These are phyloP conservation scores for Craniophora ligustri DNA, from an alignment of 2,888 invertebrate species.

Conservation along the genomic window DNA sequence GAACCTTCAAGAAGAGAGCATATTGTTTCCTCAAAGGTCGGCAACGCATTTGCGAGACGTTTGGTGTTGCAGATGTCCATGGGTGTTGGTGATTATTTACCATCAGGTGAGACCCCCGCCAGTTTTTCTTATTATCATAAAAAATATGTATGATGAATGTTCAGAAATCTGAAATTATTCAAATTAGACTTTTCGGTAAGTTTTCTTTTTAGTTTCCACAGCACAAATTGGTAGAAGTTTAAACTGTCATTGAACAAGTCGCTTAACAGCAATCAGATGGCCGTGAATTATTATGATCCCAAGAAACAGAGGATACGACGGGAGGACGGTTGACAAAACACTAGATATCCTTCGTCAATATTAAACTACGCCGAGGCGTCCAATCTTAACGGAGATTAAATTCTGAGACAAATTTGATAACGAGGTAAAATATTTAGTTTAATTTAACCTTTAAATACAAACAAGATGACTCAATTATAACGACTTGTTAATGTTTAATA, in stretches of 20 bases:
- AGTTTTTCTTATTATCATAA: too few relatives aligned
- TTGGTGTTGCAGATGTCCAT: too few relatives aligned
- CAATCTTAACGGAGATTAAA: conserved; percentile 34
- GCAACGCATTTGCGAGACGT: too few relatives aligned
- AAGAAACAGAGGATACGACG: conserved; percentile 17
- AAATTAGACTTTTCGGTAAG: too few relatives aligned
- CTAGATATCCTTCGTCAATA: conserved; percentile 49
- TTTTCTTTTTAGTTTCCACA: too few relatives aligned
- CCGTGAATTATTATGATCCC: conserved; percentile 54
- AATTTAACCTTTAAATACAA: conserved; percentile 7
- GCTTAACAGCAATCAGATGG: conserved; percentile 34
- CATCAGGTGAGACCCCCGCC: too few relatives aligned
- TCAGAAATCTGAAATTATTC: too few relatives aligned
- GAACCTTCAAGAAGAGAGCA: too few relatives aligned
- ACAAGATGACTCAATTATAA: neutral
- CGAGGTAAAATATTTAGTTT: conserved; percentile 21
- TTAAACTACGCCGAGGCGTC: conserved; percentile 16
- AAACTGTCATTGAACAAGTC: conserved; percentile 19
- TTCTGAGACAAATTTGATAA: conserved; percentile 11
- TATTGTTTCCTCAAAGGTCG: too few relatives aligned
- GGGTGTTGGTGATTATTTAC: too few relatives aligned
- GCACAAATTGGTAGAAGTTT: conserved; percentile 3
- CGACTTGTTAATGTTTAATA: conserved; percentile 1
- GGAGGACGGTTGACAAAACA: conserved; percentile 52
- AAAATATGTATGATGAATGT: too few relatives aligned